Percentiles rank a stretch among this genome's conserved stretches.
phyloP scores from a whole-genome alignment of 1,140 invertebrate genomes.

The Trachelipus rathkii region DNA sequence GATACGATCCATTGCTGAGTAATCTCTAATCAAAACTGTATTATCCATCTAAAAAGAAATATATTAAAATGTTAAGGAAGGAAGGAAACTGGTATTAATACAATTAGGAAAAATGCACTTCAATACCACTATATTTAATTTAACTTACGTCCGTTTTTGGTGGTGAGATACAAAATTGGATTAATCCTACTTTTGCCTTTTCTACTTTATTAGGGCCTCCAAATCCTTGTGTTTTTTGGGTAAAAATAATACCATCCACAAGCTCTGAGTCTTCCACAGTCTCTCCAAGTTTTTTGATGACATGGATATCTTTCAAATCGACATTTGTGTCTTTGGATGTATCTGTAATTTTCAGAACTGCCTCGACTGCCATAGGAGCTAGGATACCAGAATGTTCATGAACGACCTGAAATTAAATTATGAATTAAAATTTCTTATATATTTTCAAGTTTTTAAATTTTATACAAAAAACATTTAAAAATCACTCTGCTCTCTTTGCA shows the following conservation, averaged over 20 bases:
- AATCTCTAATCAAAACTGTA: constrained; percentile 95
- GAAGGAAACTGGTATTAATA: not conserved
- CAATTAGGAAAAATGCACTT: constrained; percentile 2
- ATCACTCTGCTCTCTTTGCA: too few species aligned
- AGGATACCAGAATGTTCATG: constrained; percentile 93
- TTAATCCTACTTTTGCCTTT: constrained; percentile 97
- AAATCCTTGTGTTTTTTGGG: constrained; percentile 79
- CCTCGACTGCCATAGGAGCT: constrained; percentile 94
- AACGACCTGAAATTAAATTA: constrained; percentile 63
- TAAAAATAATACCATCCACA: constrained; percentile 90
- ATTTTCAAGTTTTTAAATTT: too few species aligned
- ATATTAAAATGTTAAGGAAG: not conserved
- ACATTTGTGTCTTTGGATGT: constrained; percentile 62
- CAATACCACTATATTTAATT: constrained; percentile 16
- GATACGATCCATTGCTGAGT: constrained; percentile 97
- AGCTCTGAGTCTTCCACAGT: constrained; percentile 97
- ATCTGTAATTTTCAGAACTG: constrained; percentile 81
- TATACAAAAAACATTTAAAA: too few species aligned
- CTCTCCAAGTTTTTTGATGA: constrained; percentile 92
- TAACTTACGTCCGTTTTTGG: constrained; percentile 76
- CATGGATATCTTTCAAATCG: constrained; percentile 83
- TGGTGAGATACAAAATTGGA: constrained; percentile 99
- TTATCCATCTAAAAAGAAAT: constrained; percentile 89
- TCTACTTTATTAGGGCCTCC: constrained; percentile 90
- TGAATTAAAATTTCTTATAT: too few species aligned